A percentile compares a stretch with the other conserved stretches of the same genome.
phyloP scores from a whole-genome alignment of 1,140 invertebrate genomes.

The Nomia melanderi region DNA sequence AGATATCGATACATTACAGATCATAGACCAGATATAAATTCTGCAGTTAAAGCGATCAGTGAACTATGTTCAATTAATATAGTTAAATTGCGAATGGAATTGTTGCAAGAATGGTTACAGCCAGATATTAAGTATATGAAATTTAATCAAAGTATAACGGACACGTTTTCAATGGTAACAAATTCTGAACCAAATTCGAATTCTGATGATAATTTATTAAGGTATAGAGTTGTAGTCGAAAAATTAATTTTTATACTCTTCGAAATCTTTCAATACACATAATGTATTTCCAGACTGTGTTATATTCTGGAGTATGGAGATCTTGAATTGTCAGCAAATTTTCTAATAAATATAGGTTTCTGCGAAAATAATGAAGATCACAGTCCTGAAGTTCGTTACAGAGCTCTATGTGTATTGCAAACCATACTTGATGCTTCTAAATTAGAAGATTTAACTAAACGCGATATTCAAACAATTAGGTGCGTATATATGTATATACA shows the following conservation, averaged over 20 bases:
- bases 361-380: conserved; percentile 58
- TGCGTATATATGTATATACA: conserved; percentile 21
- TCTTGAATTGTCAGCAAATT: conserved; percentile 54
- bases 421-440: conserved; percentile 64
- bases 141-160: conserved; percentile 66
- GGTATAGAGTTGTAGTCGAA: conserved; percentile 51
- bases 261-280: background rate
- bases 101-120: conserved; percentile 76
- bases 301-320: conserved; percentile 74
- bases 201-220: conserved; percentile 71
- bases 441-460: conserved; percentile 71
- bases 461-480: conserved; percentile 62
- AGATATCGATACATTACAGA: conserved; percentile 62
- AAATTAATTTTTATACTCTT: background rate
- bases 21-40: conserved; percentile 76
- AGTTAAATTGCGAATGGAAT: conserved; percentile 67
- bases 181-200: conserved; percentile 42
- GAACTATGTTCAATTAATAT: conserved; percentile 71
- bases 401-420: conserved; percentile 74
- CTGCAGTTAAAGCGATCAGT: conserved; percentile 68
- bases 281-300: conserved; percentile 71
- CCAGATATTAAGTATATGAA: conserved; percentile 61
- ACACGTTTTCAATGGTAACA: conserved; percentile 50
- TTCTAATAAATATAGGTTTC: conserved; percentile 74
- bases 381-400: conserved; percentile 67